A percentile compares a stretch with the other conserved stretches of the same genome.
Conservation (phyloP, 1,140 invertebrate species). For the Musca domestica region DNA sequence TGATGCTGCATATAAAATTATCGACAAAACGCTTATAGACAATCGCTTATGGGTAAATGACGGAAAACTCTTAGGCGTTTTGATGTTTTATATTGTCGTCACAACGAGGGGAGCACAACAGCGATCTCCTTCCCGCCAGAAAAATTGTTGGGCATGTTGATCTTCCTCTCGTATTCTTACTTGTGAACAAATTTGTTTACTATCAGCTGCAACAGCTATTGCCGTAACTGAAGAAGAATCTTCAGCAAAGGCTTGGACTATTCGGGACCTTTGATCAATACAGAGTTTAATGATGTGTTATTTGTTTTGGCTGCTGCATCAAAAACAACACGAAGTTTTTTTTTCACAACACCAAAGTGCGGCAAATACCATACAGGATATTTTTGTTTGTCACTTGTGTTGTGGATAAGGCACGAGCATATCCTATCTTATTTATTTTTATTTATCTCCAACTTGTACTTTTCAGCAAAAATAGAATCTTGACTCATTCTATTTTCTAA, state of each 20-base stretch:
- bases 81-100: slow-evolving; percentile 36
- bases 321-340: slow-evolving; percentile 37
- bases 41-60: slow-evolving; percentile 30
- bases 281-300: slow-evolving; percentile 35
- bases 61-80: slow-evolving; percentile 33
- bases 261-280: slow-evolving; percentile 37
- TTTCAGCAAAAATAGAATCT: slow-evolving; percentile 7
- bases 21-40: slow-evolving; percentile 41
- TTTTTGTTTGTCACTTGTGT: background rate
- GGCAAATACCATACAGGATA: slow-evolving; percentile 40
- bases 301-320: slow-evolving; percentile 34
- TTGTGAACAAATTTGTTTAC: slow-evolving; percentile 51
- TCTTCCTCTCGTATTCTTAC: slow-evolving; percentile 39
- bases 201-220: slow-evolving; percentile 40
- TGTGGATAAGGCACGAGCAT: slow-evolving; percentile 23
- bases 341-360: slow-evolving; percentile 38
- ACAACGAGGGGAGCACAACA: slow-evolving; percentile 36
- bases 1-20: slow-evolving; percentile 33
- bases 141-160: slow-evolving; percentile 36
- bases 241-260: slow-evolving; percentile 34
- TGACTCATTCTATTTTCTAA: slow-evolving; percentile 25
- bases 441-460: slow-evolving; percentile 28
- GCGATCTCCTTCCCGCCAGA: slow-evolving; percentile 35
- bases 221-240: slow-evolving; percentile 43
- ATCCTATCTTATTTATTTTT: slow-evolving; percentile 28